Evolutionary conservation across 2,888 invertebrate genomes (phyloP).

Genomic region (Bugula neritina): DNA sequence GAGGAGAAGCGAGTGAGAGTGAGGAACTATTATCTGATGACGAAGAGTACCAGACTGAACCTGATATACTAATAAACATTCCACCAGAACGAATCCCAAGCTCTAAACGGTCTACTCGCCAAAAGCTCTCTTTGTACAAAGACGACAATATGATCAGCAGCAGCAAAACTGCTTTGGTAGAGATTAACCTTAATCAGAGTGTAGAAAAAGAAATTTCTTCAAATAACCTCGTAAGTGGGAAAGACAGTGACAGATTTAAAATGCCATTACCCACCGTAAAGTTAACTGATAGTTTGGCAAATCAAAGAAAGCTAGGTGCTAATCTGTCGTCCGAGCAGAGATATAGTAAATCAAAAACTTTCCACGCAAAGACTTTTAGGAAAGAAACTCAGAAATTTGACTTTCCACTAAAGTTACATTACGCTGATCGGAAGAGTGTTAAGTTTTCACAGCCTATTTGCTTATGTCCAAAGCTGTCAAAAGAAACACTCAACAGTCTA

Average conservation of each 20-base stretch:
- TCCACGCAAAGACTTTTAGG: not conserved
- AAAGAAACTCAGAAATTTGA: slow-evolving; percentile 10
- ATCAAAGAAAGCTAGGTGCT: not conserved
- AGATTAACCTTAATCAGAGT: not conserved
- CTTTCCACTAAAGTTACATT: not conserved
- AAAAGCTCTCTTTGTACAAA: not conserved
- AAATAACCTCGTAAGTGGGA: too few species aligned
- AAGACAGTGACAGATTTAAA: not conserved
- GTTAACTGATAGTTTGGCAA: not conserved
- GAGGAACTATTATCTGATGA: slow-evolving; percentile 25
- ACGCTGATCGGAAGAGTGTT: not conserved
- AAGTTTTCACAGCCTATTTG: slow-evolving; percentile 24
- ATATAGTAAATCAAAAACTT: not conserved
- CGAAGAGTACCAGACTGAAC: slow-evolving; percentile 17
- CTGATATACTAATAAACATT: not conserved
- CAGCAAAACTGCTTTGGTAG: not conserved
- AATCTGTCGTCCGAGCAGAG: not conserved
- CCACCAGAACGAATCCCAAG: slow-evolving; percentile 20
- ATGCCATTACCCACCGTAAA: slow-evolving; percentile 7
- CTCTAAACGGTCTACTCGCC: slow-evolving; percentile 2
- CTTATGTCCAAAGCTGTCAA: slow-evolving; percentile 27
- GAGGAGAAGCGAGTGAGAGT: not conserved
- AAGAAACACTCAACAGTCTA: slow-evolving; percentile 25
- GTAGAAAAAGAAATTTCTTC: not conserved
- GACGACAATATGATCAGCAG: slow-evolving; percentile 1